Conservation (phyloP, 2,888 invertebrate species). For the Hipparchia sbordonii region DNA sequence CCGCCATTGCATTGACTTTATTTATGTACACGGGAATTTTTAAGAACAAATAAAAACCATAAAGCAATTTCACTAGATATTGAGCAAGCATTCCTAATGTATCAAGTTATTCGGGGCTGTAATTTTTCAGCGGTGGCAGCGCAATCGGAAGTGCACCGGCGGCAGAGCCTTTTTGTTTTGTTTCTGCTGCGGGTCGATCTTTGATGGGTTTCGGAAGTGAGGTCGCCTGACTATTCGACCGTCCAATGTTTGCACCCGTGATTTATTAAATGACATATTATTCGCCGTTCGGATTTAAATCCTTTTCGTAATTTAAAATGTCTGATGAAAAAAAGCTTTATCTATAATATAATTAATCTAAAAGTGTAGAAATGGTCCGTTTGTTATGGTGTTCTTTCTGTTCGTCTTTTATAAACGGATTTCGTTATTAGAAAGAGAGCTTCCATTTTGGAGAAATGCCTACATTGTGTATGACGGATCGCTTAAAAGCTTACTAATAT, state of each 20-base stretch:
- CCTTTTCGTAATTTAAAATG: slow-evolving; percentile 34
- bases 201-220: slow-evolving; percentile 79
- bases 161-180: slow-evolving; percentile 79
- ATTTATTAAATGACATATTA: slow-evolving; percentile 61
- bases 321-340: not conserved
- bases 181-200: slow-evolving; percentile 62
- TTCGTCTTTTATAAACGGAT: too few relatives aligned
- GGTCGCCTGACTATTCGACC: slow-evolving; percentile 68
- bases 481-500: too few relatives aligned
- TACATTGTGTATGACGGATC: too few relatives aligned
- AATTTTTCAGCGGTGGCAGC: slow-evolving; percentile 79
- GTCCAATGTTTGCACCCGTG: slow-evolving; percentile 71
- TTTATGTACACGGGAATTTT: too few relatives aligned
- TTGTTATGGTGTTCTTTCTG: too few relatives aligned
- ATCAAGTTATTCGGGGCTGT: slow-evolving; percentile 64
- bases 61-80: slow-evolving; percentile 7
- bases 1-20: too few relatives aligned
- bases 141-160: slow-evolving; percentile 78
- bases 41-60: not conserved
- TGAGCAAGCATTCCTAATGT: slow-evolving; percentile 56
- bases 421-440: too few relatives aligned
- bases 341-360: too few relatives aligned
- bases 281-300: slow-evolving; percentile 26
- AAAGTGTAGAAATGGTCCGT: too few relatives aligned
- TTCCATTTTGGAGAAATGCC: too few relatives aligned